Evolutionary conservation across 2,888 invertebrate species (phyloP), one percentile per base, ranked within the genome.

Genomic region (Kryphioiulus occultus): DNA sequence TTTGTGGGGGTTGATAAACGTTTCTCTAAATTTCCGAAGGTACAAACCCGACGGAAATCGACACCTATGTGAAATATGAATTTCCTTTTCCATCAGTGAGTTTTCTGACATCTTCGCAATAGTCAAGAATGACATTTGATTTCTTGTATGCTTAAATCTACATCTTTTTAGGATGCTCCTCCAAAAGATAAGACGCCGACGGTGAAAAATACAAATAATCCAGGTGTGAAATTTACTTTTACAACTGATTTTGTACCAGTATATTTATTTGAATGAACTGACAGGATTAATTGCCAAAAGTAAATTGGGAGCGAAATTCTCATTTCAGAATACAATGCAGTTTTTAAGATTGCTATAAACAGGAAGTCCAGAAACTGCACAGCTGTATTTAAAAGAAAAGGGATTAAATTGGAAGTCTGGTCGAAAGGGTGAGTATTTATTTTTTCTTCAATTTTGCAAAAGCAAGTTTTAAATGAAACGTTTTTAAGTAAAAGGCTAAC

Each of bases 41-140:
- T 85, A 92, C 95, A 87, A 95, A 96, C 92, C 95, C 97, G 0
- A 96, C 96, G 91, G 97, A 98, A 89, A 94, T 97, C 42, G 98
- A 98, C 91, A 98, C 98, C 0, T 99, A 96, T 91, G 96, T 99
- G 17, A 96, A 96, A 91, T 95, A 96, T 91, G 98, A 98, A 91
- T 97, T 99, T 92, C 98, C 98, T 0, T 97, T 94, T 92, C 98
- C 98, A 32, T 94, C 94, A 91, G 96, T 96, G 91, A 93, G 94
- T 92, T 89, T n/a, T 30, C 26, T 10, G 19, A 10, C 10, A 9
- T 26, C 26, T 68, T 68, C 68, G 12, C 26, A 10, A 68, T 4
- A 82, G 85, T 30, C 42, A 83, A 15, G 39, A 30, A 10, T 83
- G 83, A 19, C 9, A 10, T 84, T 84, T 84, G 22, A 35, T 42